A percentile compares a stretch with the other conserved stretches of the same genome.
Conservation (phyloP, 2,797 vertebrate species). For the Chaenodraco wilsoni region DNA sequence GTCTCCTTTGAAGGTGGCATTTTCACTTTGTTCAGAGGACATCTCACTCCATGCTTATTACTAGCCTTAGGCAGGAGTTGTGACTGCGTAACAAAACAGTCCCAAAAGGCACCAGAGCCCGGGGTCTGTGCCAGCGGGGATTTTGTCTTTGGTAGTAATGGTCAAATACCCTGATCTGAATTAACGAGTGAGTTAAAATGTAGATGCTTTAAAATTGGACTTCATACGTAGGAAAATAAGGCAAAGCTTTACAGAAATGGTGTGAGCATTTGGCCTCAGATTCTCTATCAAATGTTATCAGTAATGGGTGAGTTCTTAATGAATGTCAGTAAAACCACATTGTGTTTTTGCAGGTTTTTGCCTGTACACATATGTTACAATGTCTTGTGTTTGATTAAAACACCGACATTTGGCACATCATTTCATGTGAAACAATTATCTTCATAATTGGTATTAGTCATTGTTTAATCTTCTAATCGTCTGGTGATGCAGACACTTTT, state of each 20-base stretch:
- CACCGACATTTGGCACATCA: not conserved
- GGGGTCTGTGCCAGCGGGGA: constrained; percentile 10
- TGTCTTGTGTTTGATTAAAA: constrained; percentile 5
- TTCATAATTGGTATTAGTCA: not conserved
- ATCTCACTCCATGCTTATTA: constrained; percentile 55
- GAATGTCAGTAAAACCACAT: not conserved
- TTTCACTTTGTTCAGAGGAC: constrained; percentile 56
- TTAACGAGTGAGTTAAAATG: constrained; percentile 16
- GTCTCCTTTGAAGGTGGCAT: constrained; percentile 73
- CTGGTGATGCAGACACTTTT: not conserved
- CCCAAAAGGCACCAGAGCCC: constrained; percentile 31
- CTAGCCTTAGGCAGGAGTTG: constrained; percentile 46
- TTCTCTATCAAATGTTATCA: too few species aligned
- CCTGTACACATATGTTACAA: not conserved
- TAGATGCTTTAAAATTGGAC: constrained; percentile 11
- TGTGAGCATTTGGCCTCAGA: not conserved
- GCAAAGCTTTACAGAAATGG: not conserved
- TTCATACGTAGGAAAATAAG: constrained; percentile 12
- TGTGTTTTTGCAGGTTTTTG: not conserved
- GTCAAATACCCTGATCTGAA: constrained; percentile 26
- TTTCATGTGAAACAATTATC: constrained; percentile 8
- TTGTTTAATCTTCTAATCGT: not conserved
- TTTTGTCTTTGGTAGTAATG: constrained; percentile 30
- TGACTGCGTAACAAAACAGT: constrained; percentile 27
- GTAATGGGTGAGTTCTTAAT: not conserved